Evolutionary conservation across 2,113 vertebrate species (phyloP), one percentile per base, ranked within the genome.

Genomic region (Solea solea): DNA sequence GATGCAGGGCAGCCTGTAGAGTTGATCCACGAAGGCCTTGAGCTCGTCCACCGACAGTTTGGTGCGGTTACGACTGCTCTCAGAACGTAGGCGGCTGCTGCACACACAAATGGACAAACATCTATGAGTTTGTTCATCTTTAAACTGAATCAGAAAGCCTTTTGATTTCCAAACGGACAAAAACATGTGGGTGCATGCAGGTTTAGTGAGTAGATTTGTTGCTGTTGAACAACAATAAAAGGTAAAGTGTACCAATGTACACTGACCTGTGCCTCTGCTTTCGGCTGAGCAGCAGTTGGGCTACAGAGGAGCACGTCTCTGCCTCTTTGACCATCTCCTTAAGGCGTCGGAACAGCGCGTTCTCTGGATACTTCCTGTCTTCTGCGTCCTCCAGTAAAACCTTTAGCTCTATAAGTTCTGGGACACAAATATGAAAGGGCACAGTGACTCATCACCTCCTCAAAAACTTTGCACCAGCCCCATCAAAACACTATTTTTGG

Each of bases 271-370:
- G 96, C 15, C 95, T 96, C 71, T 99, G 97, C 75, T 98, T 99
- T 90, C 96, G 96, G 85, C 95, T 97, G 73, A 99, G 93, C 74
- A 99, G 95, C 72, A 99, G 92, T 84, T 99, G 97, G 58, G 97
- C 97, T n/a, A 98, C 97, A 8, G 97, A 98, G 45, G 96, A 97
- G 90, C 98, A 99, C 1, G 96, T 99, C 89, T 99, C 98, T 0
- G 97, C 97, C 88, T 99, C 97, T 87, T 97, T 99, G 50, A 99
- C 96, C 87, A 96, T 95, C 83, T 98, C 97, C 78, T 94, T 93
- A 41, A 99, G 95, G 62, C 92, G 95, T 16, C 96, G 95, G 85
- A 97, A 96, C 53, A 99, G 93, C 58, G 92, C 90, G 7, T 99
- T 98, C 83, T 99, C 97, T 0, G 97, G 97, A 46, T 97, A 99